These are phyloP conservation scores for Formica selysi DNA, from an alignment of 1,140 invertebrate species.

Conservation along the genomic window DNA sequence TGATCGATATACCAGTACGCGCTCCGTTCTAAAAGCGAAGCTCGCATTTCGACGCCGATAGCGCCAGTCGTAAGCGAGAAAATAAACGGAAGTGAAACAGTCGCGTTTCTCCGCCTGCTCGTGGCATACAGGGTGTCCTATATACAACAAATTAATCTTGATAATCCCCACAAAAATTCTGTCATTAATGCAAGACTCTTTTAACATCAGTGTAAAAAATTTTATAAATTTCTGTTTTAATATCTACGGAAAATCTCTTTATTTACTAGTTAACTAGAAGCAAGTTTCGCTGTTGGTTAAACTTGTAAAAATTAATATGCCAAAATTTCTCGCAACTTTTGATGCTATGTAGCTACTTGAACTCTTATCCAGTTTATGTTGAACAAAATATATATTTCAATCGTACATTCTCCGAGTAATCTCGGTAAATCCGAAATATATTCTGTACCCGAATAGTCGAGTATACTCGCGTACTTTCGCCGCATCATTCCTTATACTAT, in stretches of 20 bases:
- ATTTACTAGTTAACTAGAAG: too few relatives aligned
- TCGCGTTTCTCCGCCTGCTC: not conserved
- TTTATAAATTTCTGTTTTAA: not conserved
- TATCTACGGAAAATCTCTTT: not conserved
- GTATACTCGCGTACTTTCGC: constrained; percentile 49
- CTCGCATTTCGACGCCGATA: constrained; percentile 11
- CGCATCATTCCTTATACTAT: constrained; percentile 65
- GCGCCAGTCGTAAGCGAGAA: constrained; percentile 35
- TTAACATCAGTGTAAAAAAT: not conserved
- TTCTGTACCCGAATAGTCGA: not conserved
- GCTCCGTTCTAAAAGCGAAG: not conserved
- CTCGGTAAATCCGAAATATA: not conserved
- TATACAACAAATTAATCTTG: not conserved
- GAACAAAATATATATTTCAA: too few relatives aligned
- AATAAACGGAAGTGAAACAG: constrained; percentile 41
- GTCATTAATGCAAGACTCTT: not conserved
- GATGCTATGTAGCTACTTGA: not conserved
- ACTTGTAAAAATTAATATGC: not conserved
- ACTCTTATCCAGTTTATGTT: not conserved
- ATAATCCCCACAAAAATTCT: not conserved
- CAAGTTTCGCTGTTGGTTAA: not conserved
- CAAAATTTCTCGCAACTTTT: not conserved
- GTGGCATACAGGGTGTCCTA: not conserved
- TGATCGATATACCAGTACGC: constrained; percentile 34
- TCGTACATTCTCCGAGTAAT: not conserved